phyloP scores from a whole-genome alignment of 2,797 vertebrate genomes.

The Geotria australis region DNA sequence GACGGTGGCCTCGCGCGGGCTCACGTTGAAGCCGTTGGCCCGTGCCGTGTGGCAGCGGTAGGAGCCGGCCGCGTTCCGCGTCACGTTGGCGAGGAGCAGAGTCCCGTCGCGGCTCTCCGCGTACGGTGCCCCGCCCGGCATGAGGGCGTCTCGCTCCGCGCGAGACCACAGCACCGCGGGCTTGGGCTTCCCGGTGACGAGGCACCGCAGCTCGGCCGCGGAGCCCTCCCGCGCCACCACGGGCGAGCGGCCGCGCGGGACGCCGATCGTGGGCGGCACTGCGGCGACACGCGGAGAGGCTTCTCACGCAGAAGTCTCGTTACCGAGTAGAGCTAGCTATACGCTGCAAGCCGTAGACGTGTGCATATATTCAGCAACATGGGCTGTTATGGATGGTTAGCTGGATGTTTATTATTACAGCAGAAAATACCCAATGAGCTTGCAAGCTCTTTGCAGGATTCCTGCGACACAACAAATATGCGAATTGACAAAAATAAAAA shows the following conservation, averaged over 20 bases:
- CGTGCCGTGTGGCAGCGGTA: constrained; percentile 81
- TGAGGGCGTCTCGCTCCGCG: constrained; percentile 40
- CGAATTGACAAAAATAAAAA: too few relatives aligned
- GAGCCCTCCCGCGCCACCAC: constrained; percentile 51
- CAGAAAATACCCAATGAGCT: too few relatives aligned
- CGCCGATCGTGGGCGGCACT: constrained; percentile 52
- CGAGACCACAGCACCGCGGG: constrained; percentile 74
- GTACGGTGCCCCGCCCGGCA: constrained; percentile 29
- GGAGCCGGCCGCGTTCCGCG: constrained; percentile 45
- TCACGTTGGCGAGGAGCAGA: constrained; percentile 36
- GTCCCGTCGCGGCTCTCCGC: constrained; percentile 49
- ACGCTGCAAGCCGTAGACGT: too few relatives aligned
- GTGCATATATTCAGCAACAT: too few relatives aligned
- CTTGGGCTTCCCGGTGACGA: constrained; percentile 60
- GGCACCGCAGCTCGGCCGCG: constrained; percentile 38
- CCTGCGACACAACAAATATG: too few relatives aligned
- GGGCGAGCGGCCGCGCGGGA: constrained; percentile 14
- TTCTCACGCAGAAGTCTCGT: too few relatives aligned
- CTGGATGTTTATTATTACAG: too few relatives aligned
- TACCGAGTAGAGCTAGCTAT: too few relatives aligned
- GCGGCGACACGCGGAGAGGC: constrained; percentile 1
- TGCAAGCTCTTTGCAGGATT: too few relatives aligned
- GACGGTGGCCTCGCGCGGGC: constrained; percentile 43
- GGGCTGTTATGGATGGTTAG: too few relatives aligned
- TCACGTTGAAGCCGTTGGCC: constrained; percentile 89